Evolutionary conservation across 2,888 invertebrate genomes (phyloP).

Genomic region (Macrophya alboannulata): DNA sequence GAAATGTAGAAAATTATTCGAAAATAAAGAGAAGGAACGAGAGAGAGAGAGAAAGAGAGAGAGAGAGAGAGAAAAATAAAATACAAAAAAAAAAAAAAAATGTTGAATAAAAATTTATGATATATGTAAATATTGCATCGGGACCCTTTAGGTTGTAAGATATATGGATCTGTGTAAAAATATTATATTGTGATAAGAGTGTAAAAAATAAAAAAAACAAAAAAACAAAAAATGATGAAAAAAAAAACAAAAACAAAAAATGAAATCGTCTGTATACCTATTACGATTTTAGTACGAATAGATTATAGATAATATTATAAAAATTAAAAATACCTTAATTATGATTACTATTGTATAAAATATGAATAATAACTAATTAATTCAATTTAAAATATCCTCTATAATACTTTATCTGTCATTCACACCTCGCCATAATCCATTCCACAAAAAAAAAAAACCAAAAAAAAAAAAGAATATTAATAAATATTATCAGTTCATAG

Average conservation of each 20-base stretch:
- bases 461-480: background rate
- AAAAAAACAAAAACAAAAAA: conserved; percentile 48
- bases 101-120: conserved; percentile 17
- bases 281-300: conserved; percentile 71
- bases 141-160: conserved; percentile 73
- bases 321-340: conserved; percentile 79
- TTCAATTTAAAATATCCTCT: conserved; percentile 74
- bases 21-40: too few species aligned
- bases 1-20: conserved; percentile 56
- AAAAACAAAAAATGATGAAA: conserved; percentile 48
- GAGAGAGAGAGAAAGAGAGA: conserved; percentile 36
- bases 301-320: conserved; percentile 73
- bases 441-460: background rate
- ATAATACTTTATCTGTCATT: background rate
- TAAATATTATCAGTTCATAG: background rate
- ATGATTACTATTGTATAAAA: conserved; percentile 80
- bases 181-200: conserved; percentile 79
- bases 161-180: conserved; percentile 78
- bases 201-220: conserved; percentile 68
- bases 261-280: conserved; percentile 51
- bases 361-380: conserved; percentile 79
- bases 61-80: conserved; percentile 38
- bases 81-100: conserved; percentile 25
- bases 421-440: background rate
- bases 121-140: conserved; percentile 71